phyloP scores from a whole-genome alignment of 2,797 vertebrate genomes.

The Tokudaia muenninki region DNA sequence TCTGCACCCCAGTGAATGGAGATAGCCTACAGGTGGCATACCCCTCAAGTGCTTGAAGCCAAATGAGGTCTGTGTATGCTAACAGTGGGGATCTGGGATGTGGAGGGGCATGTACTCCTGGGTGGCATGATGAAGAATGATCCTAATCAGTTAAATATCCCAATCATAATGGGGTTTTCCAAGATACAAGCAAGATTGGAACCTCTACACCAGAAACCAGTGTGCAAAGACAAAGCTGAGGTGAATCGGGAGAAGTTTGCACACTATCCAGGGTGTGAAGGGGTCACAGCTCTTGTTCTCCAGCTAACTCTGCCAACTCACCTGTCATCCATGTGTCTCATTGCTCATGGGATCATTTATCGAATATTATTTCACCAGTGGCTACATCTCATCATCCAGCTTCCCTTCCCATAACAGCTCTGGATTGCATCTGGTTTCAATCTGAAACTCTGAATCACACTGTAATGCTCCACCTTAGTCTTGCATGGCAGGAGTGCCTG shows the following conservation, averaged over 20 bases:
- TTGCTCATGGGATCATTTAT: background rate
- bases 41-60: background rate
- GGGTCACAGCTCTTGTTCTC: fast-evolving
- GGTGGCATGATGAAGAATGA: background rate
- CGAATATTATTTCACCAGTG: background rate
- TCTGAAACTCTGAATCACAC: constrained; percentile 64
- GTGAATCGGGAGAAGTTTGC: background rate
- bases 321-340: background rate
- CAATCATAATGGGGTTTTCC: background rate
- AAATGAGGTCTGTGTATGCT: fast-evolving
- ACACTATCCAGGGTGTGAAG: fast-evolving
- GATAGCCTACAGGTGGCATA: background rate
- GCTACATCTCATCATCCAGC: constrained; percentile 11
- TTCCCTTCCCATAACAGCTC: constrained; percentile 34
- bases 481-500: fast-evolving
- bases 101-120: background rate
- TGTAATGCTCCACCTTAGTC: background rate
- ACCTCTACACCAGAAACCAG: background rate
- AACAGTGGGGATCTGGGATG: too few species aligned
- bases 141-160: background rate
- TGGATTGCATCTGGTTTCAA: background rate
- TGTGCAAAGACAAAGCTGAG: background rate
- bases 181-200: background rate
- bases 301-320: fast-evolving
- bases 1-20: background rate